Evolutionary conservation across 2,113 vertebrate species (phyloP).

Genomic region (Pedetes capensis): DNA sequence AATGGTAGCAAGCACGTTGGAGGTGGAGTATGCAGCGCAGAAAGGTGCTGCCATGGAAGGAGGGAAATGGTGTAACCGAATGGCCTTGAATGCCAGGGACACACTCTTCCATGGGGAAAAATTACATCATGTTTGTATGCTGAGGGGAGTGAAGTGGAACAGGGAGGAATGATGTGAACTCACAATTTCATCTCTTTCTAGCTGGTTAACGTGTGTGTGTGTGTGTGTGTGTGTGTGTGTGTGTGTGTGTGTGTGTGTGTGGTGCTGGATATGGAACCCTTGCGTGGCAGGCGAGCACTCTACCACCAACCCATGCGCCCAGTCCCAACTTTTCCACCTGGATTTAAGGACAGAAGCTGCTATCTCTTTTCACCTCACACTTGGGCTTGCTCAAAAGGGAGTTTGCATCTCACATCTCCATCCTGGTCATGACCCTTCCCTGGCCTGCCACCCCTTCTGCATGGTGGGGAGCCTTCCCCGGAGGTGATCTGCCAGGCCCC

Average conservation of each 20-base stretch:
- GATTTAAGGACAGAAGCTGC: not conserved
- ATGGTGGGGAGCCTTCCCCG: fast-evolving
- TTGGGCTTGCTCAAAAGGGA: not conserved
- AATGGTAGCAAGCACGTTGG: too few relatives aligned
- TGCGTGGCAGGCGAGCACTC: not conserved
- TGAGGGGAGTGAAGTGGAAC: not conserved
- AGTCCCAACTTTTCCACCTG: not conserved
- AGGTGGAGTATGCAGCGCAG: fast-evolving
- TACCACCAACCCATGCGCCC: not conserved
- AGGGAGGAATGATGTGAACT: not conserved
- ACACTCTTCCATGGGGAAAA: not conserved
- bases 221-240: too few relatives aligned
- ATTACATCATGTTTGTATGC: not conserved
- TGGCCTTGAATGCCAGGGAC: too few relatives aligned
- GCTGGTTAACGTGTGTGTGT: too few relatives aligned
- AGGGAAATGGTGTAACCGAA: not conserved
- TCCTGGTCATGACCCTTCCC: not conserved
- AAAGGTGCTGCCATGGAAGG: not conserved
- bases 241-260: too few relatives aligned
- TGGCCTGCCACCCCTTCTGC: not conserved
- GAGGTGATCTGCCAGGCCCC: not conserved
- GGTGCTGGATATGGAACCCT: not conserved
- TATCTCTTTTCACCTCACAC: not conserved
- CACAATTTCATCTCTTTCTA: not conserved
- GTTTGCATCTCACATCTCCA: not conserved